Base-by-base conservation (phyloP, 2,113 vertebrate species). In the Hydropotes inermis region DNA sequence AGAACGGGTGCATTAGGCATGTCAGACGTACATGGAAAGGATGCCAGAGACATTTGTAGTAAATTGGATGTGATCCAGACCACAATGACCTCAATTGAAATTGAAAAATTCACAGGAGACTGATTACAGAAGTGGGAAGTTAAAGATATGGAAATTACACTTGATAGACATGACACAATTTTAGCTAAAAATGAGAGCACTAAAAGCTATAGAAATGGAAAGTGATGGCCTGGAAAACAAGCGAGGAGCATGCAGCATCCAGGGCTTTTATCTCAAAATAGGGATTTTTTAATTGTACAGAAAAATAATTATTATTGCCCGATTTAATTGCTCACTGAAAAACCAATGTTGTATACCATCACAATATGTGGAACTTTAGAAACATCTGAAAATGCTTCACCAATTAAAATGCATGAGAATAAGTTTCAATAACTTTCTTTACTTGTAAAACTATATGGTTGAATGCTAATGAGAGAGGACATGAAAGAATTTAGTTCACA, bases 91-190 rank as follows among this genome's bases (percentile, higher is more conserved):
- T 98, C 96, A 95, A 92, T 0, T 91, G 94, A 97, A 98, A 98
- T 13, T 79, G 95, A 97, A 98, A 98, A 98, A 95, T 91, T 97
- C 98, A 96, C 92, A 97, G 90, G 95, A 96, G 95, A 97, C 55
- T 25, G 43, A 79, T 98, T 98, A 94, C 39, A 97, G 87, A 97
- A 97, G 67, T 64, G 47, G 61, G 55, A 97, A 97, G 92, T 94
- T 93, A 97, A 98, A 98, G 93, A 95, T 87, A 94, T 86, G 97
- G 89, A 98, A 97, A 97, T 95, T 92, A 58, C 23, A 91, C 67
- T 94, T 94, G 55, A 95, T 92, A 70, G 82, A 74, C 54, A 96
- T n/a, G 96, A 94, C 50, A 87, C 54, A 91, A 30, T 96, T 97
- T 95, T 89, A 76, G 25, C 87, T 83, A 47, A 95, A 91, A 98